These are phyloP conservation scores for Cheilosia soror DNA, from an alignment of 2,888 invertebrate species.

Conservation along the genomic window DNA sequence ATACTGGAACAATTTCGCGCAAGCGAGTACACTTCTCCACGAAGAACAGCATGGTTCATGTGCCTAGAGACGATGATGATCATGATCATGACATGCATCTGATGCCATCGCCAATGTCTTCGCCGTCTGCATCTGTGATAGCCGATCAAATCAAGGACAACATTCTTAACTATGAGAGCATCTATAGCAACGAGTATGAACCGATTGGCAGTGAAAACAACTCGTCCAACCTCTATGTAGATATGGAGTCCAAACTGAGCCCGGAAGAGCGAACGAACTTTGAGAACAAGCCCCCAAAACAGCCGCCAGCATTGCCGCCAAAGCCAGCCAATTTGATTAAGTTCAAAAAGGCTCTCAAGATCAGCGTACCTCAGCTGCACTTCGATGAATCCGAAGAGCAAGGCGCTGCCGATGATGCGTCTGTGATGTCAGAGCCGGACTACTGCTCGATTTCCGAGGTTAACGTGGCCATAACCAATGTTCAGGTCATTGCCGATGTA, in stretches of 20 bases:
- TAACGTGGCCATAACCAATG: slow-evolving; percentile 81
- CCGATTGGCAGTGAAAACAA: slow-evolving; percentile 85
- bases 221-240: slow-evolving; percentile 86
- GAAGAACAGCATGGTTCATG: slow-evolving; percentile 86
- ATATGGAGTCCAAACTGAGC: slow-evolving; percentile 86
- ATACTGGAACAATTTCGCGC: slow-evolving; percentile 78
- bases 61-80: slow-evolving; percentile 81
- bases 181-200: slow-evolving; percentile 90
- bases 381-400: slow-evolving; percentile 71
- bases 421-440: slow-evolving; percentile 86
- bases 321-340: slow-evolving; percentile 90
- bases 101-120: slow-evolving; percentile 29
- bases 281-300: slow-evolving; percentile 85
- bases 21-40: slow-evolving; percentile 88
- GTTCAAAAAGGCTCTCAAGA: slow-evolving; percentile 85
- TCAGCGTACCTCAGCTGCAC: slow-evolving; percentile 77
- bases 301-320: slow-evolving; percentile 90
- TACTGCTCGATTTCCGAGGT: slow-evolving; percentile 91
- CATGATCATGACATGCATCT: slow-evolving; percentile 75
- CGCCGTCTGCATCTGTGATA: slow-evolving; percentile 45
- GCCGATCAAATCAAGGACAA: slow-evolving; percentile 81
- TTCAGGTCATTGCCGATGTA: slow-evolving; percentile 86
- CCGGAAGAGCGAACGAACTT: slow-evolving; percentile 77
- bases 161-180: slow-evolving; percentile 85
- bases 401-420: slow-evolving; percentile 64